These are phyloP conservation scores for Sula dactylatra DNA, from an alignment of 2,113 vertebrate species.

Conservation along the genomic window DNA sequence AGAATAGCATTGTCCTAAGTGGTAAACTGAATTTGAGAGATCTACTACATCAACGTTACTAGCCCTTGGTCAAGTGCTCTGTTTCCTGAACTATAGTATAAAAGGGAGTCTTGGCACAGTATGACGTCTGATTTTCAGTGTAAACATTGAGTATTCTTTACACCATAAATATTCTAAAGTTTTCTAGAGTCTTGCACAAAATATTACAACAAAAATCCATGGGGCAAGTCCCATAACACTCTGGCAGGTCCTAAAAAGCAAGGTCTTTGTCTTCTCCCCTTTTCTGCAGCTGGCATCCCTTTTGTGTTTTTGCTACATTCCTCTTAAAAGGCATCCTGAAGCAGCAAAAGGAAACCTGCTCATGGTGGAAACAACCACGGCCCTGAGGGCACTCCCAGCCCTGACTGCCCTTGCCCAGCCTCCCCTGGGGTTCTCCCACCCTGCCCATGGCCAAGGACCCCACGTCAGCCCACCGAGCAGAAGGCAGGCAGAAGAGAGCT, in stretches of 20 bases:
- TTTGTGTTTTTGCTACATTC: neutral
- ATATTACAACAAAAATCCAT: neutral
- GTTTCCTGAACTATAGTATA: neutral
- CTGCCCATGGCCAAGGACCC: neutral
- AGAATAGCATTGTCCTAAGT: neutral
- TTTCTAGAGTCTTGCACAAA: neutral
- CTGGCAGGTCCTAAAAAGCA: neutral
- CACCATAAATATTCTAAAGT: neutral
- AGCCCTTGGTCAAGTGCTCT: neutral
- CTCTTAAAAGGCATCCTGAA: fast-evolving
- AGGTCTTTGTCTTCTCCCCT: neutral
- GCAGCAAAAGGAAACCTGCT: neutral
- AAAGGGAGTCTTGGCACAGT: neutral
- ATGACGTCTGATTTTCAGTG: neutral
- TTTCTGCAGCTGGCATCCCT: neutral
- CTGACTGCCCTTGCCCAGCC: too few relatives aligned
- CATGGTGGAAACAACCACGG: neutral
- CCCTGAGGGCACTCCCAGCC: neutral
- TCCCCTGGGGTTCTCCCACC: neutral
- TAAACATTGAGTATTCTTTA: neutral
- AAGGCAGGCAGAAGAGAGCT: neutral
- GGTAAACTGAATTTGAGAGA: neutral
- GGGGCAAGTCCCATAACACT: neutral
- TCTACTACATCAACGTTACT: neutral
- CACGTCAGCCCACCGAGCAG: neutral